phyloP scores from a whole-genome alignment of 2,888 invertebrate species.

The Ectropis crepuscularia region DNA sequence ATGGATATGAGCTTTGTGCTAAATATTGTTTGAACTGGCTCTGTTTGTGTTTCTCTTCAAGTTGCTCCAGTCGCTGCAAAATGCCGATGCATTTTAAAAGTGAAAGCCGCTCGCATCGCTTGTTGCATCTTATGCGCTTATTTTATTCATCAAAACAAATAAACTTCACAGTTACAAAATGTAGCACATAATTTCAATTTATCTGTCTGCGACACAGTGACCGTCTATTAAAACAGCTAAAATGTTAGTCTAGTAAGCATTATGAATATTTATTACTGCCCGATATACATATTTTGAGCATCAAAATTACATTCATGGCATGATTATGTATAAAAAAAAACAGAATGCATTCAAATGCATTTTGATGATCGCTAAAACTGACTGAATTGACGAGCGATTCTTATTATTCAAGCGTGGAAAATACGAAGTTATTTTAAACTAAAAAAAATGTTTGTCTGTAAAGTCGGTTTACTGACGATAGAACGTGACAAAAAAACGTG shows the following conservation, averaged over 20 bases:
- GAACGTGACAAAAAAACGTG: too few relatives aligned
- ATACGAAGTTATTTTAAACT: too few relatives aligned
- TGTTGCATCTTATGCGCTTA: slow-evolving; percentile 23
- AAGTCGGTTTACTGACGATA: too few relatives aligned
- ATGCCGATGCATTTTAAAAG: slow-evolving; percentile 14
- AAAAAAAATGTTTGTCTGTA: too few relatives aligned
- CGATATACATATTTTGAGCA: neutral
- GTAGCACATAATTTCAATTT: slow-evolving; percentile 1
- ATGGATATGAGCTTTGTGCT: slow-evolving; percentile 62
- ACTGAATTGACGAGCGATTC: too few relatives aligned
- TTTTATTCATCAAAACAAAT: slow-evolving; percentile 10
- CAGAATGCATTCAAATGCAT: too few relatives aligned
- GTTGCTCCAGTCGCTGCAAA: slow-evolving; percentile 69
- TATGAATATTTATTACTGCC: neutral
- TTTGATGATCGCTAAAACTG: too few relatives aligned
- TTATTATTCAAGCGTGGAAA: too few relatives aligned
- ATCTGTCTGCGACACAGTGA: slow-evolving; percentile 7
- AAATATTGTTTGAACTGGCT: slow-evolving; percentile 75
- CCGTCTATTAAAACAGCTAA: neutral
- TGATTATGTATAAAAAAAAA: too few relatives aligned
- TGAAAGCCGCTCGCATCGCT: slow-evolving; percentile 21
- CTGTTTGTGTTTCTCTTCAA: slow-evolving; percentile 78
- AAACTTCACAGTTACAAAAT: slow-evolving; percentile 1
- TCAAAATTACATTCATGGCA: neutral
- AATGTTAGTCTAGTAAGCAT: neutral